Base-by-base conservation (phyloP, 2,888 invertebrate genomes). In the Fissipunctia ypsillon region DNA sequence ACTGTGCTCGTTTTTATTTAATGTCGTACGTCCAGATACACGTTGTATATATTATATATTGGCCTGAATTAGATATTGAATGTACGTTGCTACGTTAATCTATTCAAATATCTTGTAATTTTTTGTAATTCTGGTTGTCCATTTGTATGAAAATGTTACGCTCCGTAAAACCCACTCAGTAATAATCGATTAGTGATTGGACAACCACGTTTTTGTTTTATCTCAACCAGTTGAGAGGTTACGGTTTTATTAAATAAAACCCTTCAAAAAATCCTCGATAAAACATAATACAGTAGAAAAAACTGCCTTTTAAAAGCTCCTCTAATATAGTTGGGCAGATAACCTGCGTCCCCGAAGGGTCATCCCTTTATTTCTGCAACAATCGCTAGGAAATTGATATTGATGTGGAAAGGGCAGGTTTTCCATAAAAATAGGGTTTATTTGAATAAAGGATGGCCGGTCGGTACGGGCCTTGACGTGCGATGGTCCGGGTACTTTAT, bases 381-480 rank as follows among this genome's bases (percentile, higher is more conserved):
- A 96, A 96, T 96, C 95, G 94, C 95, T 92, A 88, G 93, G 95
- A 96, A 96, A 96, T 96, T 96, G 96, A 96, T 96, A 96, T 96
- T 96, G 96, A 96, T 96, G 96, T 94, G 95, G 94, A 95, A 94
- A 95, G 95, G 95, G 95, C 95, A 95, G 91, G 93, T 94, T 96
- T 95, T 96, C 95, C 96, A 96, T 96, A 96, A 96, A 96, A 96
- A 96, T 96, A 96, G 96, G 96, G 96, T 96, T 95, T 96, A 96
- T 96, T 96, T 96, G 95, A 96, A 96, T 96, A 96, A 96, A 95
- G 95, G 96, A 96, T 96, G 94, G 92, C 93, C 93, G 93, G 92
- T 83, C 90, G 91, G 93, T 86, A 89, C 87, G 92, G 91, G 93
- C 88, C 87, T 92, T 92, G 95, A 94, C 94, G 92, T 90, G 92